A percentile compares a stretch with the other conserved stretches of the same genome.
Evolutionary conservation across 2,888 invertebrate species (phyloP).

Genomic region (Mechanitis messenoides): DNA sequence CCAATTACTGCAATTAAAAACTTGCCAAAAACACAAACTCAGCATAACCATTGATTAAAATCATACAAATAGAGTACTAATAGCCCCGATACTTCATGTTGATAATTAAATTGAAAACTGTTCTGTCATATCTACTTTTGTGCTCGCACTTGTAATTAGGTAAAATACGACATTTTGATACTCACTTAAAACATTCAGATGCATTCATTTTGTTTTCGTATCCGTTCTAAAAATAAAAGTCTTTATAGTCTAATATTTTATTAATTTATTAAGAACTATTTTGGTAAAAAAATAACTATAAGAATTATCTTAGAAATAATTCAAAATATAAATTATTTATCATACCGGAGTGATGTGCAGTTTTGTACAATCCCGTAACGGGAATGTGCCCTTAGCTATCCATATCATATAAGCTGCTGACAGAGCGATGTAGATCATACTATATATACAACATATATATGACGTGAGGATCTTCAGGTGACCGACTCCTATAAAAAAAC

Average conservation of each 20-base stretch:
- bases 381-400: slow-evolving; percentile 78
- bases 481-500: slow-evolving; percentile 73
- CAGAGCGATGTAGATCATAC: slow-evolving; percentile 77
- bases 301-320: too few relatives aligned
- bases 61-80: background rate
- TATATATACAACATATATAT: slow-evolving; percentile 77
- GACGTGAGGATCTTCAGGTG: slow-evolving; percentile 79
- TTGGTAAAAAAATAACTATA: too few relatives aligned
- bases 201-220: slow-evolving; percentile 72
- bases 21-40: slow-evolving; percentile 3
- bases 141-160: too few relatives aligned
- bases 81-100: too few relatives aligned
- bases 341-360: slow-evolving; percentile 75
- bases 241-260: too few relatives aligned
- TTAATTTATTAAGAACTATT: background rate
- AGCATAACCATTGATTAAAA: background rate
- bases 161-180: background rate
- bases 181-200: slow-evolving; percentile 70
- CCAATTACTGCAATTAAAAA: slow-evolving; percentile 23
- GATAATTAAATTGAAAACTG: too few relatives aligned
- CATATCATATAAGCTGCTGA: slow-evolving; percentile 78
- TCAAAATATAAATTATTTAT: slow-evolving; percentile 8
- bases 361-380: slow-evolving; percentile 77
- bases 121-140: background rate
- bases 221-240: slow-evolving; percentile 55